A percentile compares a stretch with the other conserved stretches of the same genome.
phyloP scores from a whole-genome alignment of 1,140 invertebrate genomes.

The Cotesia typhae region DNA sequence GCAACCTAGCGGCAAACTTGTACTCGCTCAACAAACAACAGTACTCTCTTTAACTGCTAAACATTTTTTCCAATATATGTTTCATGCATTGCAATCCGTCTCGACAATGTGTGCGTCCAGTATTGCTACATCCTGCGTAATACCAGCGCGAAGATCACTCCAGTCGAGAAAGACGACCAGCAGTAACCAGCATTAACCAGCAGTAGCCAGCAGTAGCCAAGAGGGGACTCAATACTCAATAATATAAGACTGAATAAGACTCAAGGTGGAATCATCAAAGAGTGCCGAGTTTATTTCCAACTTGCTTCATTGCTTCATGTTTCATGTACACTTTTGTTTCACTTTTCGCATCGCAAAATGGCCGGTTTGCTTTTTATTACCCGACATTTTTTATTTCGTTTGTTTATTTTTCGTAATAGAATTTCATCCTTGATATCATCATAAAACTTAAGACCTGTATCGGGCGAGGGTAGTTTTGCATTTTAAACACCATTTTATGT shows the following conservation, averaged over 20 bases:
- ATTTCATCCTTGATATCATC: constrained; percentile 4
- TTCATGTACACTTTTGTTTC: constrained; percentile 26
- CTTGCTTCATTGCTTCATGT: constrained; percentile 25
- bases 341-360: constrained; percentile 28
- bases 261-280: constrained; percentile 46
- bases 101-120: neutral
- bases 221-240: neutral
- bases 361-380: neutral
- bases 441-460: constrained; percentile 7
- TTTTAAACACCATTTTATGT: no score
- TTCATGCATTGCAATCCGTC: constrained; percentile 4
- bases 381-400: constrained; percentile 18
- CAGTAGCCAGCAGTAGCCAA: neutral
- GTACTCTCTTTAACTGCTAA: neutral
- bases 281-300: constrained; percentile 37
- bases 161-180: no score
- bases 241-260: no score
- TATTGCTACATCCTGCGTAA: constrained; percentile 35
- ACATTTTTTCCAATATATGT: constrained; percentile 59
- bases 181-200: neutral
- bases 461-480: no score
- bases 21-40: neutral
- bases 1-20: constrained; percentile 4
- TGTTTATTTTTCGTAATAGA: constrained; percentile 2
- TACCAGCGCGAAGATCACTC: neutral